phyloP scores from a whole-genome alignment of 2,797 vertebrate species.

The Leuciscus waleckii region DNA sequence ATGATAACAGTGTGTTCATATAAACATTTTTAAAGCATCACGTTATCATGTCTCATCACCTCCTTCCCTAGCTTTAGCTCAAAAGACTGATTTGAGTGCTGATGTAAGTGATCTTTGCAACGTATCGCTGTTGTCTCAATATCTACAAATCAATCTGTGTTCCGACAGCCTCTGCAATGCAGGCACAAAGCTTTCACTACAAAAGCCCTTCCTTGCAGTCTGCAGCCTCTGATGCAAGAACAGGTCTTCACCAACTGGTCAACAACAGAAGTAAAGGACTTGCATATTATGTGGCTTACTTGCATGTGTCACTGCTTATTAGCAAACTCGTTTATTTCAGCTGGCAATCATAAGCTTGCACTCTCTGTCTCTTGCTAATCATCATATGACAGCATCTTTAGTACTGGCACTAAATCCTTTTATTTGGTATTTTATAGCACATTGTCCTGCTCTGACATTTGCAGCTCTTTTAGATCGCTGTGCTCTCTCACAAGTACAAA shows the following conservation, averaged over 20 bases:
- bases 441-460: constrained; percentile 7
- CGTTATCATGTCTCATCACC: constrained; percentile 31
- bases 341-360: not conserved
- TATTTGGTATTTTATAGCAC: constrained; percentile 5
- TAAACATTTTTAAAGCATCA: constrained; percentile 16
- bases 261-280: constrained; percentile 5
- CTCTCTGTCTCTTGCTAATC: constrained; percentile 19
- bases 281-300: constrained; percentile 3
- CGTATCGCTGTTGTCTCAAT: constrained; percentile 72
- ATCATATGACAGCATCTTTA: constrained; percentile 26
- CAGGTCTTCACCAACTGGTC: constrained; percentile 36
- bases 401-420: constrained; percentile 12
- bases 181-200: constrained; percentile 65
- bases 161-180: constrained; percentile 81
- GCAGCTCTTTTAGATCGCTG: not conserved
- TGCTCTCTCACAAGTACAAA: not conserved
- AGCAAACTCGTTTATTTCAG: not conserved
- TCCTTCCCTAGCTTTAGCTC: constrained; percentile 54
- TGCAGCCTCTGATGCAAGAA: constrained; percentile 55
- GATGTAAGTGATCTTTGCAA: constrained; percentile 67
- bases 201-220: constrained; percentile 55
- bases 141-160: constrained; percentile 77
- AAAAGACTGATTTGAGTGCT: constrained; percentile 65
- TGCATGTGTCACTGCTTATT: constrained; percentile 10
- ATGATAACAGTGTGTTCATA: not conserved